These are phyloP conservation scores for Cephalopachus bancanus DNA, from an alignment of 2,797 vertebrate genomes.

Conservation along the genomic window DNA sequence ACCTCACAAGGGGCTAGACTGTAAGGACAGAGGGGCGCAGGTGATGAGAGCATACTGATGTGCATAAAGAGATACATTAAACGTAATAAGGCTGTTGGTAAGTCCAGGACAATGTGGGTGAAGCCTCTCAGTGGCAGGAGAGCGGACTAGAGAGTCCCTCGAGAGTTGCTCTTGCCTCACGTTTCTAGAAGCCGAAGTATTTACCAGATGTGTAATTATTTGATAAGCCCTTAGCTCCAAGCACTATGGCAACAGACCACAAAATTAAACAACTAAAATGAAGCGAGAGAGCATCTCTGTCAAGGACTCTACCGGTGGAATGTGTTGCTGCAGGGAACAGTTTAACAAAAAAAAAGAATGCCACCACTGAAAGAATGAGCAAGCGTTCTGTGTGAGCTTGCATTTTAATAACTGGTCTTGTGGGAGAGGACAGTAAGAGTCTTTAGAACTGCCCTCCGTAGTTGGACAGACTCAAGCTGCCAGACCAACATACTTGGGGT, in stretches of 20 bases:
- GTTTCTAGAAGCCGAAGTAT: neutral
- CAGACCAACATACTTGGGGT: neutral
- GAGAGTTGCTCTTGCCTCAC: neutral
- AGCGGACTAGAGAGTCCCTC: neutral
- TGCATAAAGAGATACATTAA: neutral
- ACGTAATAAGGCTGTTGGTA: neutral
- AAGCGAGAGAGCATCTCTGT: neutral
- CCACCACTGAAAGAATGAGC: neutral
- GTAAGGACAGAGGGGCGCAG: neutral
- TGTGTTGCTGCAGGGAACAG: neutral
- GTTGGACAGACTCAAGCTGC: neutral
- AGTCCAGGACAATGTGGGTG: neutral
- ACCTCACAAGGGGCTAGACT: neutral
- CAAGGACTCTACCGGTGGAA: neutral
- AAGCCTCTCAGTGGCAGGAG: neutral
- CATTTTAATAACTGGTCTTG: neutral
- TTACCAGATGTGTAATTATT: neutral
- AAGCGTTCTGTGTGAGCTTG: neutral
- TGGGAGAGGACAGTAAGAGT: neutral
- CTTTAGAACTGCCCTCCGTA: neutral
- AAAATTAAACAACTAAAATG: constrained; percentile 50
- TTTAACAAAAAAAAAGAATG: neutral
- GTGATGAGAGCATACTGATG: neutral
- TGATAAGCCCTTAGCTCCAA: constrained; percentile 28
- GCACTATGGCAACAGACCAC: constrained; percentile 9